Base-by-base conservation (phyloP, 2,113 vertebrate species). In the Halcyon malimbica region DNA sequence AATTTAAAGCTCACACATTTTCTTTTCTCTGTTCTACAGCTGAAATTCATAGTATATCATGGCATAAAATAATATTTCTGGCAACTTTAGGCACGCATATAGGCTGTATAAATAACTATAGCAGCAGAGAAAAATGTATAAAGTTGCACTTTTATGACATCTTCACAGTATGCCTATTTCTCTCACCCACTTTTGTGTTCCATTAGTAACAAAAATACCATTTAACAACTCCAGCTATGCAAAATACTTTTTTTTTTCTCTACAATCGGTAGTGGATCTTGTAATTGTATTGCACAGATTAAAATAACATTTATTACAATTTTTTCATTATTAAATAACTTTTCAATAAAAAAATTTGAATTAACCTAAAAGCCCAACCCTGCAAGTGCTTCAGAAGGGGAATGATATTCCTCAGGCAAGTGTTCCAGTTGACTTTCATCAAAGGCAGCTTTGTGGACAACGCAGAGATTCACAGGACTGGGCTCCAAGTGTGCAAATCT, bases 81-180 rank as follows among this genome's bases (percentile, higher is more conserved):
- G 93, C 90, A 96, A 87, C 93, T 95, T 87, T 46, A 93, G 96
- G 90, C 81, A 93, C 6, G 3, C 74, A 42, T 87, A 83, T 90
- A 91, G 90, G 87, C 91, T 91, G 92, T 83, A 93, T 87, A 97
- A 97, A 94, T 96, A 97, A 91, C 67, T 82, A 91, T 95, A 97
- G 96, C 96, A 96, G 96, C 96, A 97, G 83, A 91, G 74, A 95
- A 92, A 95, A 94, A 84, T 37, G 69, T 94, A 78, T 92, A 94
- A 97, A 88, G 93, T 96, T 96, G 89, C 96, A 96, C 96, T 97
- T 97, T 86, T 96, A 87, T 94, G 96, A 97, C 92, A 97, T 96
- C 94, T 97, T 98, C 97, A 98, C 97, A 96, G 96, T 96, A 87
- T 95, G 90, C 68, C 96, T 94, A 85, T 89, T 91, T 93, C 77